phyloP scores from a whole-genome alignment of 2,113 vertebrate genomes.

The Lampris incognitus region DNA sequence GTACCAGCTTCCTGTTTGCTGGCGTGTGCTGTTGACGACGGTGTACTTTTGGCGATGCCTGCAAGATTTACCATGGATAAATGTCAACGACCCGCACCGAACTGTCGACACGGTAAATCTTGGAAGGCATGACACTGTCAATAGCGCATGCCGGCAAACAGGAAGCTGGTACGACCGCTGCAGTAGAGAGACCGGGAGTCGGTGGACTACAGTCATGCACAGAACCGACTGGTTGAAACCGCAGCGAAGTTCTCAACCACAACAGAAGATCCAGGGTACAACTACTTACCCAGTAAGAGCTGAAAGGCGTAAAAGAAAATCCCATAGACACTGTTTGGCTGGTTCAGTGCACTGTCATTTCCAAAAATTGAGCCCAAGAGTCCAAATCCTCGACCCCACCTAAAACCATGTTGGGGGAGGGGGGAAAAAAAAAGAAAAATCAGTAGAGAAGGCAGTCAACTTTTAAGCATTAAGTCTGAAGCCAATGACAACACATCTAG shows the following conservation, averaged over 20 bases:
- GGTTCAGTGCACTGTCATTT: conserved; percentile 97
- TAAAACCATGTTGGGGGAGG: conserved; percentile 74
- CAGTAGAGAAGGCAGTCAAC: conserved; percentile 11
- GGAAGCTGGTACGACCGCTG: no score
- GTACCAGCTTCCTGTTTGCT: no score
- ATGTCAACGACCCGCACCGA: no score
- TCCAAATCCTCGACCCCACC: conserved; percentile 99
- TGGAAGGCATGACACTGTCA: no score
- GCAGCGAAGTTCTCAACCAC: neutral
- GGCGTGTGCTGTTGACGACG: no score
- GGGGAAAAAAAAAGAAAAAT: conserved; percentile 40
- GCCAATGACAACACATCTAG: neutral
- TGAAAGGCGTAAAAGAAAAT: conserved; percentile 98
- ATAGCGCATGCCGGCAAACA: no score
- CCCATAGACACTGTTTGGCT: conserved; percentile 99
- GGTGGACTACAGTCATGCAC: no score
- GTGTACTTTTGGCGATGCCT: no score
- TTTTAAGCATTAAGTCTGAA: neutral
- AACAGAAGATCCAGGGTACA: neutral
- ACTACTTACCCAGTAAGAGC: conserved; percentile 94
- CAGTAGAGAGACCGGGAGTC: no score
- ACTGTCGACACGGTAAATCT: no score
- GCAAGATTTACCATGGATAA: no score
- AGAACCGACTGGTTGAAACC: no score
- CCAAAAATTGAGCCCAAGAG: conserved; percentile 98